Conservation (phyloP, 2,797 vertebrate species). For the Phrynocephalus guinanensis region DNA sequence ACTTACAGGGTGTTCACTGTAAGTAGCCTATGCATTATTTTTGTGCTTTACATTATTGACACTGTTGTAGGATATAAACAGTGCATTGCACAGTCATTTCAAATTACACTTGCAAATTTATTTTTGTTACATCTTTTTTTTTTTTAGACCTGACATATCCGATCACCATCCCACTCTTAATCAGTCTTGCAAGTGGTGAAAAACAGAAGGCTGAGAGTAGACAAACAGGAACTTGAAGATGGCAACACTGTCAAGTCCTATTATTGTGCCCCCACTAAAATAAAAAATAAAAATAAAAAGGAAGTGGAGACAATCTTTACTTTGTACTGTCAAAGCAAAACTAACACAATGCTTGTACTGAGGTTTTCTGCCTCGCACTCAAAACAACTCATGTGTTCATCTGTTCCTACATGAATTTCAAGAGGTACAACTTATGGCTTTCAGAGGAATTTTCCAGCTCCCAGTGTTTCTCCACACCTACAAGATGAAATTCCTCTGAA, state of each 20-base stretch:
- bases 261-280: background rate
- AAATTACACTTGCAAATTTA: background rate
- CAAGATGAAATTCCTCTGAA: slow-evolving; percentile 12
- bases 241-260: slow-evolving; percentile 21
- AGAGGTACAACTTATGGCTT: slow-evolving; percentile 36
- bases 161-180: background rate
- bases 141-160: background rate
- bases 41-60: background rate
- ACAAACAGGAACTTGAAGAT: slow-evolving; percentile 44
- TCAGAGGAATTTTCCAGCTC: slow-evolving; percentile 21
- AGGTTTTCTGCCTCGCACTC: slow-evolving; percentile 28
- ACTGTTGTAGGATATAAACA: background rate
- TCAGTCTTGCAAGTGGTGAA: background rate
- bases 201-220: background rate
- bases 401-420: slow-evolving; percentile 3
- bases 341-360: slow-evolving; percentile 27
- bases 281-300: background rate
- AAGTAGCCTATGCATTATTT: background rate
- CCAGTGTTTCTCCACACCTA: slow-evolving; percentile 9
- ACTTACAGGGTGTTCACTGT: too few species aligned
- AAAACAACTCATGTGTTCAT: slow-evolving; percentile 38
- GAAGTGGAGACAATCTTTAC: background rate
- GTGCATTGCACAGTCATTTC: background rate
- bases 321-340: background rate
- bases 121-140: background rate